phyloP scores from a whole-genome alignment of 2,113 vertebrate species.

The Albula goreensis region DNA sequence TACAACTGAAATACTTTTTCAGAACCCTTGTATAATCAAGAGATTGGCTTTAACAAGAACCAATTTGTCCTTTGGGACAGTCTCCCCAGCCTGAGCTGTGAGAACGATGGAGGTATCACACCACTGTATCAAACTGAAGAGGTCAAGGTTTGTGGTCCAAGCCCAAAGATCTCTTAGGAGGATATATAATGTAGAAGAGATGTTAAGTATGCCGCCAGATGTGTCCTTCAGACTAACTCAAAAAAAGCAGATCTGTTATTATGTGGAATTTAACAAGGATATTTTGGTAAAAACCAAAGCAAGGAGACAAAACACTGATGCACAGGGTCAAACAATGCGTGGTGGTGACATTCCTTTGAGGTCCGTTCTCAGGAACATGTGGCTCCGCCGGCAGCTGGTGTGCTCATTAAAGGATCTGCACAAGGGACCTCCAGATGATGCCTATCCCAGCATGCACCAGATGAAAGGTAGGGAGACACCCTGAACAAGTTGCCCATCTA shows the following conservation, averaged over 20 bases:
- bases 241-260: background rate
- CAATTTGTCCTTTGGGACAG: too few relatives aligned
- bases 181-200: background rate
- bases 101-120: too few relatives aligned
- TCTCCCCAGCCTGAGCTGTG: too few relatives aligned
- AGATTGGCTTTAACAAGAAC: too few relatives aligned
- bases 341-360: slow-evolving; percentile 39
- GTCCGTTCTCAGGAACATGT: slow-evolving; percentile 38
- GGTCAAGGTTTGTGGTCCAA: background rate
- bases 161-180: background rate
- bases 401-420: slow-evolving; percentile 42
- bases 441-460: too few relatives aligned
- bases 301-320: slow-evolving; percentile 57
- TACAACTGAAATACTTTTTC: too few relatives aligned
- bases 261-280: background rate
- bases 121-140: too few relatives aligned
- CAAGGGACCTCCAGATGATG: too few relatives aligned
- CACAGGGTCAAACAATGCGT: slow-evolving; percentile 43
- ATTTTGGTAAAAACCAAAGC: background rate
- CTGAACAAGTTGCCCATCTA: background rate
- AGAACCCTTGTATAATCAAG: too few relatives aligned
- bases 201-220: background rate
- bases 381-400: slow-evolving; percentile 58
- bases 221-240: background rate
- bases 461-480: too few relatives aligned